Base-by-base conservation (phyloP, 2,888 invertebrate species). In the Orchesellides sinensis region DNA sequence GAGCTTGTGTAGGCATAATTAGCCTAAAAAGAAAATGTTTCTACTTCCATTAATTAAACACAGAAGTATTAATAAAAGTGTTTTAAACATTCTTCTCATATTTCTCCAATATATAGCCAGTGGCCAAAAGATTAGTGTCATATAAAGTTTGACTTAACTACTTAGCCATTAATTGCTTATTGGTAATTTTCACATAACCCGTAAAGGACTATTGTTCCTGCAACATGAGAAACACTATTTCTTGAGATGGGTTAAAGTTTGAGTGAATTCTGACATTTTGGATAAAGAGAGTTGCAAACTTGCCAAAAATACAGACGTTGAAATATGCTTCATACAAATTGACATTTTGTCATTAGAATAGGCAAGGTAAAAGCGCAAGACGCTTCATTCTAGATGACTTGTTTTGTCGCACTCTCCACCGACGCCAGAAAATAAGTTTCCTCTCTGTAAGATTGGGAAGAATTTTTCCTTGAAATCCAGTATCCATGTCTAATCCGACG, bases 331-430 rank as follows among this genome's bases (percentile, higher is more conserved):
- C 12, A 10, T 35, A 10, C 12, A 35, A 35, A 6, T 35, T 21
- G 52, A 52, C n/a, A n/a, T 2, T 17, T 17, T 65, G 10, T 23
- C 6, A 40, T 70, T 63, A 80, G 45, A 80, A 65, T 6, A 80
- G 14, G 17, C 79, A 80, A 2, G 80, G 80, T 8, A 73, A 17
- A 35, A 81, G 56, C 0, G 61, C 80, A 35, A 81, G 63, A 19
- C 84, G 81, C 17, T 84, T 84, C 70, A 84, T 82, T 47, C 82
- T 84, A 21, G 84, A 82, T 32, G 80, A 68, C 12, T 81, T 81
- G 59, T 69, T 84, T 40, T 84, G 84, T 19, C 84, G 81, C 1
- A 40, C 45, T 40, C 69, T 59, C 81, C 84, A 84, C n/a, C 84
- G 72, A 35, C 82, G 63, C 78, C 78, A 84, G 56, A 83, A 83